These are phyloP conservation scores for Choloepus hoffmanni DNA, from an alignment of 2,113 vertebrate species.

Conservation along the genomic window DNA sequence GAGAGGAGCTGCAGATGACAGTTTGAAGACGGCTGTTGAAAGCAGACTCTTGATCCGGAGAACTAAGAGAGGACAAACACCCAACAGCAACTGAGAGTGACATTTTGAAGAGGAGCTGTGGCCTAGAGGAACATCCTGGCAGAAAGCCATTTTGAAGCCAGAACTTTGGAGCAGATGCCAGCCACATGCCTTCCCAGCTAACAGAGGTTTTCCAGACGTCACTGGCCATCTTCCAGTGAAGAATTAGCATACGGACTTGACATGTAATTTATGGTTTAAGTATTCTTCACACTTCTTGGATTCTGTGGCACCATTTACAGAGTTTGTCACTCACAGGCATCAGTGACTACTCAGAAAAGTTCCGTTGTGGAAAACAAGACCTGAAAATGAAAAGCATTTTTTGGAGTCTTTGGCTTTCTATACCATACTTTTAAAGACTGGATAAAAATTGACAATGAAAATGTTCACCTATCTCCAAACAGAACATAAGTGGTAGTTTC, in stretches of 20 bases:
- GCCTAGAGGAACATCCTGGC: too few relatives aligned
- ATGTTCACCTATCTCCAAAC: conserved; percentile 72
- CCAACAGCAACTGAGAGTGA: too few relatives aligned
- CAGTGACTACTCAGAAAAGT: conserved; percentile 8
- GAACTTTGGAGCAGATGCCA: too few relatives aligned
- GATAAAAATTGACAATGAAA: conserved; percentile 56
- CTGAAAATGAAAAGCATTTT: neutral
- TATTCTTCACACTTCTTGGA: conserved; percentile 10
- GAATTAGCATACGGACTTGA: conserved; percentile 50
- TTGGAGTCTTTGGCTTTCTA: conserved; percentile 6
- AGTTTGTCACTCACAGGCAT: neutral
- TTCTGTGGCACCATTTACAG: neutral
- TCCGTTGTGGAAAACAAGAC: neutral
- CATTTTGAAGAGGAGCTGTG: too few relatives aligned
- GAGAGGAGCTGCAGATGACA: too few relatives aligned
- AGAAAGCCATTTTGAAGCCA: too few relatives aligned
- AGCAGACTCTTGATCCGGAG: too few relatives aligned
- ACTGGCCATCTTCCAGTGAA: too few relatives aligned
- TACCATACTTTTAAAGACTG: neutral
- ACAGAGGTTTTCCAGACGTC: too few relatives aligned
- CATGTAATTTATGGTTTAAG: neutral
- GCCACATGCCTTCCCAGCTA: too few relatives aligned
- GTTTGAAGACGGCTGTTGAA: too few relatives aligned
- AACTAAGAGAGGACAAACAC: too few relatives aligned
- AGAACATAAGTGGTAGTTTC: conserved; percentile 80